Conservation (phyloP, 2,113 vertebrate species). For the Thymallus thymallus region DNA sequence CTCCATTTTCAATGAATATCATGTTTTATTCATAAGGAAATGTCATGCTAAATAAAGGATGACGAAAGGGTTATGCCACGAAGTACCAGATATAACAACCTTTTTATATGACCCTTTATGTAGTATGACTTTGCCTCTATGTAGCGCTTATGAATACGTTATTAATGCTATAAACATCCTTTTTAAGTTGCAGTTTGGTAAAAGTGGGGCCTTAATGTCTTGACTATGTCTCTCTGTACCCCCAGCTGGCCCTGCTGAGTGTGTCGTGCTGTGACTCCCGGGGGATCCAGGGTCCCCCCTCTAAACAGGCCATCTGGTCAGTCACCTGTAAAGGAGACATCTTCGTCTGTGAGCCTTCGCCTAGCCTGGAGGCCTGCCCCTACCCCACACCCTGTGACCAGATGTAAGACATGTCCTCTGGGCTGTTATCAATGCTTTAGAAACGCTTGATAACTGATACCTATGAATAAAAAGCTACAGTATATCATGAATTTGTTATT, state of each 20-base stretch:
- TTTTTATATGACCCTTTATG: no score
- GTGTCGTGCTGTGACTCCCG: constrained; percentile 89
- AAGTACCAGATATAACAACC: no score
- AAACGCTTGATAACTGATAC: background rate
- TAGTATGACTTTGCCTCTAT: no score
- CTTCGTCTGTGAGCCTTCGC: constrained; percentile 90
- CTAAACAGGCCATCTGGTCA: constrained; percentile 92
- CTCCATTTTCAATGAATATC: no score
- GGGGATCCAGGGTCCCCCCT: constrained; percentile 84
- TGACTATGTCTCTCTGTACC: constrained; percentile 4
- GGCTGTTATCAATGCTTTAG: background rate
- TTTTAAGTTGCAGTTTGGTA: no score
- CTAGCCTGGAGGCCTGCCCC: constrained; percentile 77
- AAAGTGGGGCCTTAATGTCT: background rate
- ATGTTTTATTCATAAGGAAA: no score
- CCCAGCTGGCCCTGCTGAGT: constrained; percentile 86
- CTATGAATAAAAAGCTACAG: background rate
- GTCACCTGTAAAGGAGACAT: constrained; percentile 95
- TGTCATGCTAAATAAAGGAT: no score
- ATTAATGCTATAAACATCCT: no score
- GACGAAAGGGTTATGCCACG: no score
- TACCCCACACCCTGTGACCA: constrained; percentile 86
- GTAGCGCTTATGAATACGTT: no score
- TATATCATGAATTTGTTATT: background rate
- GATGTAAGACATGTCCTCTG: constrained; percentile 78